phyloP scores from a whole-genome alignment of 1,140 invertebrate genomes.

The Micrasema longulum region DNA sequence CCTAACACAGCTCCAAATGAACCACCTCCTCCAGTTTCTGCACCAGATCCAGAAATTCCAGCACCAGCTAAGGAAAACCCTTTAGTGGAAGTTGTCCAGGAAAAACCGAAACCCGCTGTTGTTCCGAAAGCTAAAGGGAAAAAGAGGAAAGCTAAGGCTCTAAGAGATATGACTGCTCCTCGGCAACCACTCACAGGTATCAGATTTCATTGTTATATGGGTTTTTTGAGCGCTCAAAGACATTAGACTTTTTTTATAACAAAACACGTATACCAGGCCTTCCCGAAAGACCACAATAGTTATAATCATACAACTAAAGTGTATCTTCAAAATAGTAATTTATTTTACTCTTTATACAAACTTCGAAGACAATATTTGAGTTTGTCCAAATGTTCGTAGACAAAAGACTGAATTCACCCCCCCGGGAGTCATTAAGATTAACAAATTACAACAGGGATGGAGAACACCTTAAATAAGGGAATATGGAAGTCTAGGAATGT shows the following conservation, averaged over 20 bases:
- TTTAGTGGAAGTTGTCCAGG: not conserved
- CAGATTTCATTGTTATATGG: conserved; percentile 24
- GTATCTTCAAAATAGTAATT: too few species aligned
- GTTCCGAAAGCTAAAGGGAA: conserved; percentile 67
- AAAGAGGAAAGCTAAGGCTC: conserved; percentile 74
- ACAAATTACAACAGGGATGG: too few species aligned
- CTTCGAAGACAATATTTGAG: too few species aligned
- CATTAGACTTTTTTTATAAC: not conserved
- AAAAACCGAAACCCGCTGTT: conserved; percentile 19
- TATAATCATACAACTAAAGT: too few species aligned
- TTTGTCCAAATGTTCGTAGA: too few species aligned
- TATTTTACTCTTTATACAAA: too few species aligned
- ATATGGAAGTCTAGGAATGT: too few species aligned
- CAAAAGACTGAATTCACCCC: too few species aligned
- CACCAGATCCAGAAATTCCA: conserved; percentile 69
- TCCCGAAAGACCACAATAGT: not conserved
- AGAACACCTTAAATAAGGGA: too few species aligned
- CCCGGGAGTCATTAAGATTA: too few species aligned
- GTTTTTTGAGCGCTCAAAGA: conserved; percentile 41
- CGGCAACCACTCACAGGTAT: conserved; percentile 78
- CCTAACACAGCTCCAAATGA: conserved; percentile 6
- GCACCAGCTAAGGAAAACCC: not conserved
- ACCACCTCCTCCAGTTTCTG: conserved; percentile 15
- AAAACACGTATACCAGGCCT: not conserved
- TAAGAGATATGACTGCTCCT: conserved; percentile 77